Conservation (phyloP, 2,888 invertebrate genomes). For the Apomyelois bistriatella region DNA sequence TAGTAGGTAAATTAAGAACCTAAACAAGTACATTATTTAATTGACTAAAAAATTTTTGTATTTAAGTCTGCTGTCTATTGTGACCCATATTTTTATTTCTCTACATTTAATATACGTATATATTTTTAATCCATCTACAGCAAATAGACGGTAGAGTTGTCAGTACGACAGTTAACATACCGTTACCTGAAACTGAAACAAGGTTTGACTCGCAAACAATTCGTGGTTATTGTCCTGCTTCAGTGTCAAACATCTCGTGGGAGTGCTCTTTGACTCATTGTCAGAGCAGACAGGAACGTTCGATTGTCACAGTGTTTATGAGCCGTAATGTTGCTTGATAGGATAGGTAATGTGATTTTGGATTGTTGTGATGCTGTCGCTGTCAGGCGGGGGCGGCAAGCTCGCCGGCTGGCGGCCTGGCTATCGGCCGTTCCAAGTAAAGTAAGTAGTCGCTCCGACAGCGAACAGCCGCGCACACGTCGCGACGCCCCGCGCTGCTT, state of each 20-base stretch:
- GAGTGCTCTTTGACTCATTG: constrained; percentile 44
- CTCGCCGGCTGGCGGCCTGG: constrained; percentile 25
- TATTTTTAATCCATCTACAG: no score
- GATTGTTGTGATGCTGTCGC: constrained; percentile 41
- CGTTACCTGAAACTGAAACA: constrained; percentile 9
- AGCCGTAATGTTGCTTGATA: constrained; percentile 58
- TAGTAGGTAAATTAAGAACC: no score
- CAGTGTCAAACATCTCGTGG: constrained; percentile 54
- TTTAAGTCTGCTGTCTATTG: no score
- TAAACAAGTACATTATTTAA: no score
- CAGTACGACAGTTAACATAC: neutral
- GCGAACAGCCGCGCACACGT: constrained; percentile 66
- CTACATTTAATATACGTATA: no score
- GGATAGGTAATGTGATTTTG: constrained; percentile 60
- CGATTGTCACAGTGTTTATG: constrained; percentile 47
- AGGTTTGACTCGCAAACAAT: constrained; percentile 15
- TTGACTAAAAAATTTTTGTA: no score
- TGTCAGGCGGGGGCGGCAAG: constrained; percentile 42
- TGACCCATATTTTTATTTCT: no score
- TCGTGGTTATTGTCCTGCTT: constrained; percentile 36
- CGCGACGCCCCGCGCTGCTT: constrained; percentile 34
- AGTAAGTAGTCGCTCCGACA: constrained; percentile 53
- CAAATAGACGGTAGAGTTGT: no score
- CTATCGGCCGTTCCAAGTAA: constrained; percentile 24
- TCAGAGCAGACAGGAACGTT: constrained; percentile 36